phyloP scores from a whole-genome alignment of 1,140 invertebrate species.

The Apis laboriosa region DNA sequence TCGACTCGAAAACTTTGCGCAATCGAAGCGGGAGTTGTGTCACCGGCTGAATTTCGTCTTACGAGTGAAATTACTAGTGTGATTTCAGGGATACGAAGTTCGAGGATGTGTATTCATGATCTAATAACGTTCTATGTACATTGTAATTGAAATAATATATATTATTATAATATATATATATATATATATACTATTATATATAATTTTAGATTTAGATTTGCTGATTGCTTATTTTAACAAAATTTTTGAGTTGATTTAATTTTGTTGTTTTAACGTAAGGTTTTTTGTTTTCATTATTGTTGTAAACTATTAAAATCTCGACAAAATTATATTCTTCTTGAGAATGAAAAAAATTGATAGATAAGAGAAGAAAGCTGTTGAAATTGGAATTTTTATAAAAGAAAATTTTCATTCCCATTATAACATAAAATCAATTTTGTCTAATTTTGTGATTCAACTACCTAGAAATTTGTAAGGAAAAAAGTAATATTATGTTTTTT shows the following conservation, averaged over 20 bases:
- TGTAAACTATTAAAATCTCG: too few species aligned
- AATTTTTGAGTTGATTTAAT: too few species aligned
- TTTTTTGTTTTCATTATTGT: too few species aligned
- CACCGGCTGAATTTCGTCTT: not conserved
- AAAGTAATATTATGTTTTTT: not conserved
- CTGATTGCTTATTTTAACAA: not conserved
- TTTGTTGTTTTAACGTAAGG: too few species aligned
- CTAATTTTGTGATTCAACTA: too few species aligned
- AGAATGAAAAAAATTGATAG: too few species aligned
- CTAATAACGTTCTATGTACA: not conserved
- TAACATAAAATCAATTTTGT: not conserved
- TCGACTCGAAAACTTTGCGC: not conserved
- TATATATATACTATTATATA: too few species aligned
- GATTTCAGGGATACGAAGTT: not conserved
- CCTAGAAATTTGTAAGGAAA: not conserved
- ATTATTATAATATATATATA: too few species aligned
- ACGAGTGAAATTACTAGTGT: not conserved
- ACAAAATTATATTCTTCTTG: too few species aligned
- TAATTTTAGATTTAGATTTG: not conserved
- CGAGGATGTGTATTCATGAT: not conserved
- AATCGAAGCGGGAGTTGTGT: constrained; percentile 24
- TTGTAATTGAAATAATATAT: not conserved
- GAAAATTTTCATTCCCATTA: not conserved
- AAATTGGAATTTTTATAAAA: not conserved
- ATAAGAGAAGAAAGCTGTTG: too few species aligned